Base-by-base conservation (phyloP, 2,888 invertebrate species). In the Xestia c-nigrum region DNA sequence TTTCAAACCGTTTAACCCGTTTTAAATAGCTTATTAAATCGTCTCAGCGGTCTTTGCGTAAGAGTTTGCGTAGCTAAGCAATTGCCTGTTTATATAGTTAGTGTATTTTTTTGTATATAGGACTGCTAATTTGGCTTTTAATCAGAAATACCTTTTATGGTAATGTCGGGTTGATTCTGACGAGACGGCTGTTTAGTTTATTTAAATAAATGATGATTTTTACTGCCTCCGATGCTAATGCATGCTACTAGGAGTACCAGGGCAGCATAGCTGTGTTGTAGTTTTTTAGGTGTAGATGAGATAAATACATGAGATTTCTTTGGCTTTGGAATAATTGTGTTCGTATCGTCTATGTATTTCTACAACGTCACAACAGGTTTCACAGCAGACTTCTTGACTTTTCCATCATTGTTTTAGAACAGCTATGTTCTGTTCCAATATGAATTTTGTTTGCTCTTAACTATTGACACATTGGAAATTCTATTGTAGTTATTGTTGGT, bases 11-110 rank as follows among this genome's bases (percentile, higher is more conserved):
- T 74, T 76, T 79, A 85, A 89, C 90, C 86, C 70, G 89, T 89
- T 87, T 74, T 85, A 87, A 89, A 89, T 88, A 84, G 84, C 82
- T 83, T 87, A 86, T 90, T 85, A 88, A 74, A 83, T 68, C 84
- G 76, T 83, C 80, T 63, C 59, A 61, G 72, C 12, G 65, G 79
- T 74, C 83, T 71, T 80, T 83, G 76, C 85, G 75, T 71, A 76
- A 76, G 74, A 76, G 68, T 31, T 47, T 40, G 38, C 70, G 50
- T 64, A 14, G 72, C 64, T 61, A 40, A 70, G 81, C 76, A 77
- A 65, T 68, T 68, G 70, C 19, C 57, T 74, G 65, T 50, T 24
- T 63, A 74, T 70, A 52, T 59, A 73, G 40, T 47, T 76, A n/a
- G 43, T 43, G 14, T 55, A 55, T 75, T 79, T 68, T 77, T 77